phyloP scores from a whole-genome alignment of 2,888 invertebrate species.

The Perithous albicinctus region DNA sequence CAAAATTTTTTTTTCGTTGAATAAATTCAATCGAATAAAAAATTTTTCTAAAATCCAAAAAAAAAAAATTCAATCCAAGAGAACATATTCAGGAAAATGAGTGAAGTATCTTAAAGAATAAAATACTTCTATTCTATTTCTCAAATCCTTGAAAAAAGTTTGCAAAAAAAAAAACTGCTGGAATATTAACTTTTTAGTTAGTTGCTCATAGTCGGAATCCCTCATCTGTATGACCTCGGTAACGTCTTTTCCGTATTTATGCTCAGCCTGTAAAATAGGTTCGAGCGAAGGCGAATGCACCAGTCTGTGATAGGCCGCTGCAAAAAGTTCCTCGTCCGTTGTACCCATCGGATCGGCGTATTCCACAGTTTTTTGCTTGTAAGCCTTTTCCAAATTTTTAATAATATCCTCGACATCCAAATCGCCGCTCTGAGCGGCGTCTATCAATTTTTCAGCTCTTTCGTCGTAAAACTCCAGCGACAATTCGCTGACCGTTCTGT shows the following conservation, averaged over 20 bases:
- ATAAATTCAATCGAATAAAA: too few species aligned
- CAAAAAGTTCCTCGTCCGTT: constrained; percentile 94
- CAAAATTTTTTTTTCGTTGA: too few species aligned
- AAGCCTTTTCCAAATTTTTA: constrained; percentile 92
- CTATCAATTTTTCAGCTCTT: constrained; percentile 87
- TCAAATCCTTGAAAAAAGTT: neutral
- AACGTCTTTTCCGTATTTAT: constrained; percentile 93
- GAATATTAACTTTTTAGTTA: constrained; percentile 87
- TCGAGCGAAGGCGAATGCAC: constrained; percentile 95
- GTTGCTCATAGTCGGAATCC: constrained; percentile 89
- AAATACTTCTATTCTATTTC: too few species aligned
- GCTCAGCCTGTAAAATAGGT: constrained; percentile 94
- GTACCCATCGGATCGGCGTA: constrained; percentile 93
- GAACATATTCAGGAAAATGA: too few species aligned
- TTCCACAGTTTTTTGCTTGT: constrained; percentile 92
- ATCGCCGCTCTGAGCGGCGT: constrained; percentile 87
- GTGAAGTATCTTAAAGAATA: too few species aligned
- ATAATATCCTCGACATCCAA: constrained; percentile 91
- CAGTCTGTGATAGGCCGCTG: constrained; percentile 92
- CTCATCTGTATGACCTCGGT: constrained; percentile 90
- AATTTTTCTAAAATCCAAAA: too few species aligned
- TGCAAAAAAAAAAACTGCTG: constrained; percentile 18
- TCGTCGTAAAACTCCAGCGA: constrained; percentile 89
- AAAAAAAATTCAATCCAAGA: too few species aligned
- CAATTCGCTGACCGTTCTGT: constrained; percentile 88